phyloP scores from a whole-genome alignment of 2,113 vertebrate genomes.

The Hydrochoerus hydrochaeris region DNA sequence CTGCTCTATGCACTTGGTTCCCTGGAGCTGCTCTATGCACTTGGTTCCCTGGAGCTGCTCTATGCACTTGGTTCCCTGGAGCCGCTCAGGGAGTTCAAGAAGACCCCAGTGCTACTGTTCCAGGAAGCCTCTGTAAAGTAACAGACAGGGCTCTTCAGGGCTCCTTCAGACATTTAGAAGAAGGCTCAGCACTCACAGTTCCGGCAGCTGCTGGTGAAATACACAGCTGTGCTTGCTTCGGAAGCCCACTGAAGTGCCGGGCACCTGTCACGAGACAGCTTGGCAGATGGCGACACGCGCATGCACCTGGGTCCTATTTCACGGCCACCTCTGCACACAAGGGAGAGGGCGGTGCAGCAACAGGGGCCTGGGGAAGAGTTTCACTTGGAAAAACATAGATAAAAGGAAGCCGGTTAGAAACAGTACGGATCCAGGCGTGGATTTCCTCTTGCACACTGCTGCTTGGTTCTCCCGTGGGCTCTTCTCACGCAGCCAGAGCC shows the following conservation, averaged over 20 bases:
- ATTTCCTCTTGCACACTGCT: background rate
- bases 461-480: background rate
- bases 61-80: background rate
- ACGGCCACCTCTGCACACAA: background rate
- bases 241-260: background rate
- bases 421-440: background rate
- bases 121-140: slow-evolving; percentile 36
- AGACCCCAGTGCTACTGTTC: background rate
- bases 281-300: background rate
- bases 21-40: no score
- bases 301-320: no score
- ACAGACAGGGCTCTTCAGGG: background rate
- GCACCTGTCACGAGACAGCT: background rate
- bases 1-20: no score
- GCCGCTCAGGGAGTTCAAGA: background rate
- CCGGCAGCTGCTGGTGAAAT: background rate
- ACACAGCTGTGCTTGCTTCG: background rate
- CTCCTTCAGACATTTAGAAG: background rate
- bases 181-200: background rate
- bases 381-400: background rate
- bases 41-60: background rate
- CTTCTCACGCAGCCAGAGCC: background rate
- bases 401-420: background rate
- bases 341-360: background rate
- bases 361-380: background rate